Evolutionary conservation across 2,113 vertebrate species (phyloP).

Genomic region (Thomomys bottae): DNA sequence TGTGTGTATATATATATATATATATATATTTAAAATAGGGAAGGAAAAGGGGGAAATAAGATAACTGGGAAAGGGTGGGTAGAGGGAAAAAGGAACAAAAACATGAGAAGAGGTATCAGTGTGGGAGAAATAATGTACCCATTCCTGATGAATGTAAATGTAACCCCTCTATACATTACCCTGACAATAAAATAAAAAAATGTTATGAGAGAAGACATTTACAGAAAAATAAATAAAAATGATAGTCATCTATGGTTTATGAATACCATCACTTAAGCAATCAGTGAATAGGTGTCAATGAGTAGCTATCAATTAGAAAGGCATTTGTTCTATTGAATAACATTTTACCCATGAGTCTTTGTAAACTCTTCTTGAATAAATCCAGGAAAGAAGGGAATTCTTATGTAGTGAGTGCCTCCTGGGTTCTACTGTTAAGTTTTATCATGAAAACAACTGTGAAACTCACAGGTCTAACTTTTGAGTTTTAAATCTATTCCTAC

Average conservation of each 20-base stretch:
- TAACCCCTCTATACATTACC: too few relatives aligned
- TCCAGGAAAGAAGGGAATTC: background rate
- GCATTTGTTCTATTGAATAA: background rate
- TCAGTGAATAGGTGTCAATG: too few relatives aligned
- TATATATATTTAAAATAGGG: too few relatives aligned
- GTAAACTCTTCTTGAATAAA: background rate
- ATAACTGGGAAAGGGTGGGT: too few relatives aligned
- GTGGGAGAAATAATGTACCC: too few relatives aligned
- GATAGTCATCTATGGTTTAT: background rate
- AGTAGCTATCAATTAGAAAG: background rate
- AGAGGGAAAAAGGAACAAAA: too few relatives aligned
- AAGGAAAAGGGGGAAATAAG: too few relatives aligned
- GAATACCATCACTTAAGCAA: too few relatives aligned
- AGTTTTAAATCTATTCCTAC: background rate
- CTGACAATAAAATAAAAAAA: too few relatives aligned
- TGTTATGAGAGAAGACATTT: background rate
- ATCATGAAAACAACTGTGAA: slow-evolving; percentile 16
- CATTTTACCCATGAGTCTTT: background rate
- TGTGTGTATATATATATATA: too few relatives aligned
- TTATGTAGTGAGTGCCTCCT: background rate
- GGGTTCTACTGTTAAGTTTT: background rate
- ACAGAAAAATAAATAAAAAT: background rate
- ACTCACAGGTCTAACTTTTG: background rate
- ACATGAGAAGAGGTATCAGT: too few relatives aligned
- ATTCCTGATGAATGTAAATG: too few relatives aligned